These are phyloP conservation scores for Pelobates fuscus DNA, from an alignment of 2,113 vertebrate species.

Conservation along the genomic window DNA sequence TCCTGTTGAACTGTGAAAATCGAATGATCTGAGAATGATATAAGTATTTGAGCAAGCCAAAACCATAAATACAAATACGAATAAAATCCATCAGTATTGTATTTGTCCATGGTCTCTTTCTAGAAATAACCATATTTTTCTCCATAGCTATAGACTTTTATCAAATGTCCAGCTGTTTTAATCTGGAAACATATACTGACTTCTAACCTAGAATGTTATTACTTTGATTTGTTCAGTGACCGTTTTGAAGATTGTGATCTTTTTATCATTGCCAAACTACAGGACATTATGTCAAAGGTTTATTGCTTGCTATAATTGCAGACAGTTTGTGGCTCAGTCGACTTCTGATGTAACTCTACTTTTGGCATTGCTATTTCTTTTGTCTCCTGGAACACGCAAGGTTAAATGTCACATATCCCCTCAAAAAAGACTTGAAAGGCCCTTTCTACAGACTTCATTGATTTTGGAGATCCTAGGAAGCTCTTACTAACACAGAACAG, in stretches of 20 bases:
- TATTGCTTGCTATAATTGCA: not conserved
- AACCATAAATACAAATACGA: constrained; percentile 10
- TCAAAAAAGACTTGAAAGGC: not conserved
- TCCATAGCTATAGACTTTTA: not conserved
- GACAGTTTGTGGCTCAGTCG: not conserved
- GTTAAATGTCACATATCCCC: constrained; percentile 3
- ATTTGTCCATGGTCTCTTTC: not conserved
- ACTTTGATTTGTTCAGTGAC: constrained; percentile 15
- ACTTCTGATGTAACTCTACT: not conserved
- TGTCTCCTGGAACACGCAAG: not conserved
- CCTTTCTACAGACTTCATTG: not conserved
- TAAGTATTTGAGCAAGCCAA: not conserved
- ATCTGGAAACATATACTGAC: not conserved
- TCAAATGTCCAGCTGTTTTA: constrained; percentile 16
- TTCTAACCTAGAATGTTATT: constrained; percentile 36
- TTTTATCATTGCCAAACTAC: not conserved
- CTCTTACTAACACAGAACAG: not conserved
- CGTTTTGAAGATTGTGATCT: fast-evolving
- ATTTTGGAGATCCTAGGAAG: not conserved
- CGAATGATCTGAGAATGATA: constrained; percentile 3
- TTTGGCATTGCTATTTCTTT: not conserved
- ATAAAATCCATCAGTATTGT: not conserved
- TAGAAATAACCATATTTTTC: constrained; percentile 8
- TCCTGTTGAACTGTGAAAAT: constrained; percentile 26
- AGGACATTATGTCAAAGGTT: not conserved